Conservation (phyloP, 37 sponge, comb jelly and placozoan genomes). For the Crambe crambe region DNA sequence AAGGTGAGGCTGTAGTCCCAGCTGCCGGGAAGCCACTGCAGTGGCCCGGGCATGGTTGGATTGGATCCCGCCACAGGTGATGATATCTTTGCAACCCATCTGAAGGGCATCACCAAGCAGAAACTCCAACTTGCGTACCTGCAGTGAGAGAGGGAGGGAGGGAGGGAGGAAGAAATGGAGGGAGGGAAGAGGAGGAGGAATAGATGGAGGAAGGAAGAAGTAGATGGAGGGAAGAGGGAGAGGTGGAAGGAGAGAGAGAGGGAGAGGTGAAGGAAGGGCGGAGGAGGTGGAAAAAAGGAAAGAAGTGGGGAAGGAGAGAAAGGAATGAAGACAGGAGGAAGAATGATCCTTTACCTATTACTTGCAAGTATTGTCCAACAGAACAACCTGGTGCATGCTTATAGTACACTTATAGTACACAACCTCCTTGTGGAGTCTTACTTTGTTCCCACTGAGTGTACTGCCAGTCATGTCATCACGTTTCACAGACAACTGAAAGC, state of each 20-base stretch:
- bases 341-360: no score
- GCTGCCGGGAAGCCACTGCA: constrained; percentile 77
- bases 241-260: no score
- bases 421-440: constrained; percentile 14
- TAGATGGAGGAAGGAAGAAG: no score
- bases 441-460: constrained; percentile 80
- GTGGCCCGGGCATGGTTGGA: constrained; percentile 84
- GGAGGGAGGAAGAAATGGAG: neutral
- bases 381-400: no score
- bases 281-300: no score
- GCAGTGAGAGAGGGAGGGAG: neutral
- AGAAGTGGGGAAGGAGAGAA: neutral
- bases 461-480: constrained; percentile 85
- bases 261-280: no score
- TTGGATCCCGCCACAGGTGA: constrained; percentile 80
- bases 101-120: constrained; percentile 78
- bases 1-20: constrained; percentile 80
- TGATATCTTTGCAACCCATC: constrained; percentile 55
- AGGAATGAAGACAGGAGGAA: neutral
- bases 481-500: constrained; percentile 64
- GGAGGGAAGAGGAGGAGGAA: no score
- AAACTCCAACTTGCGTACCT: constrained; percentile 86
- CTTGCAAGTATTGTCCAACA: no score
- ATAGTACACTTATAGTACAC: no score
- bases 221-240: neutral